These are phyloP conservation scores for Hydriomena furcata DNA, from an alignment of 2,888 invertebrate genomes.

Conservation along the genomic window DNA sequence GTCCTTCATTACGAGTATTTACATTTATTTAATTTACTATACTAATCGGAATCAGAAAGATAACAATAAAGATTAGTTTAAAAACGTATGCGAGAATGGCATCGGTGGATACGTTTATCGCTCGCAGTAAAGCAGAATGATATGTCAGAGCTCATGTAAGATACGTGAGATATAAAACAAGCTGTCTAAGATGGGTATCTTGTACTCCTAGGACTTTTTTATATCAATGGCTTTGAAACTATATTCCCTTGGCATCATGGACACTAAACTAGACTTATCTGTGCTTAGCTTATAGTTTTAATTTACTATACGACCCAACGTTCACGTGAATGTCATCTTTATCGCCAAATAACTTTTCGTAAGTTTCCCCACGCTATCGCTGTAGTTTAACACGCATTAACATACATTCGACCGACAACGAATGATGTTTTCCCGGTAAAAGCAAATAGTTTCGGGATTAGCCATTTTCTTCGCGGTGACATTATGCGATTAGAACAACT, in stretches of 20 bases:
- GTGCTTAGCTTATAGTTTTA: slow-evolving; percentile 58
- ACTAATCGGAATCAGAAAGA: slow-evolving; percentile 44
- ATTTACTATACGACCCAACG: slow-evolving; percentile 59
- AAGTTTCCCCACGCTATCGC: slow-evolving; percentile 44
- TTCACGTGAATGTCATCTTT: slow-evolving; percentile 58
- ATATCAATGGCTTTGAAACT: slow-evolving; percentile 45
- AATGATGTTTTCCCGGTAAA: slow-evolving; percentile 49
- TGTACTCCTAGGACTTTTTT: slow-evolving; percentile 41
- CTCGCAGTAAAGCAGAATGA: slow-evolving; percentile 64
- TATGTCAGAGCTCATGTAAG: slow-evolving; percentile 67
- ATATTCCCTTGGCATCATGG: slow-evolving; percentile 46
- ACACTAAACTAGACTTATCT: slow-evolving; percentile 39
- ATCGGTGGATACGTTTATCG: slow-evolving; percentile 66
- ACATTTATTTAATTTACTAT: too few species aligned
- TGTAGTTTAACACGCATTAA: slow-evolving; percentile 37
- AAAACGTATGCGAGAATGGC: slow-evolving; percentile 39
- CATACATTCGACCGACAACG: slow-evolving; percentile 38
- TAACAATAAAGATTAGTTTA: slow-evolving; percentile 42
- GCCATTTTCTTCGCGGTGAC: slow-evolving; percentile 50
- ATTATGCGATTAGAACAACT: slow-evolving; percentile 59
- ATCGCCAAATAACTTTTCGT: slow-evolving; percentile 52
- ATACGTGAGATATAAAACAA: slow-evolving; percentile 60
- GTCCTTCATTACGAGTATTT: too few species aligned
- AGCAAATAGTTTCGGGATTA: slow-evolving; percentile 43
- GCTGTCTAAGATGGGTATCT: slow-evolving; percentile 51